Evolutionary conservation across 2,888 invertebrate genomes (phyloP), one percentile per base, ranked within the genome.

Genomic region (Oscheius sp.): DNA sequence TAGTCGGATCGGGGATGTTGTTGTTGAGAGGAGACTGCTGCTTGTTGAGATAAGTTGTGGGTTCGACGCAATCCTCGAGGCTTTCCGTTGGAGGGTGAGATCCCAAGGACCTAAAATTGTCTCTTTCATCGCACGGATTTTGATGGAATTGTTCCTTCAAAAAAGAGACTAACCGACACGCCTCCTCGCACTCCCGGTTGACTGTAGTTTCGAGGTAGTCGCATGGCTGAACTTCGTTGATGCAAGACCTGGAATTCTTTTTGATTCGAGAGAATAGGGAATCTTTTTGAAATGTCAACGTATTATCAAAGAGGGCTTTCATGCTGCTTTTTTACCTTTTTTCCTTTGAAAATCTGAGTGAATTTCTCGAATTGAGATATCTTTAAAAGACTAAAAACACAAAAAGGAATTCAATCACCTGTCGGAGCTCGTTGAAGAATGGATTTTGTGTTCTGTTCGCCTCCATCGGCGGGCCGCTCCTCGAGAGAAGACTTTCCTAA

Each of bases 181-280:
- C n/a, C 45, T 39, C 61, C 61, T 27, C 61, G 42, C 5, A 61
- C 45, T 42, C 61, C 73, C 72, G 72, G 76, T 66, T 76, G 76
- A 53, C 73, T 73, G 76, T 76, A 72, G 73, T 76, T 76, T 70
- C 76, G 72, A 46, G 74, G 70, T 55, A 76, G 71, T 37, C 76
- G 76, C 63, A 61, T 46, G 34, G 69, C 71, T 65, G 63, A 71
- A 65, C 72, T 70, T 70, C 76, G 74, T 71, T 76, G 71, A 65
- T 76, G 71, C 69, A 76, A 69, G 39, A 76, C 76, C 76, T 74
- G 48, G 6, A 69, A 48, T 15, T 45, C 6, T 37, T 37, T 15
- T 20, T 17, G n/a, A 25, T 42, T 17, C 5, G 29, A 42, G 3
- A 34, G n/a, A 31, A 61, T 15, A 37, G 25, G 20, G 20, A 25